Percentiles rank a stretch among this genome's conserved stretches.
Evolutionary conservation across 2,888 invertebrate genomes (phyloP).

Genomic region (Pseudococcus longispinus): DNA sequence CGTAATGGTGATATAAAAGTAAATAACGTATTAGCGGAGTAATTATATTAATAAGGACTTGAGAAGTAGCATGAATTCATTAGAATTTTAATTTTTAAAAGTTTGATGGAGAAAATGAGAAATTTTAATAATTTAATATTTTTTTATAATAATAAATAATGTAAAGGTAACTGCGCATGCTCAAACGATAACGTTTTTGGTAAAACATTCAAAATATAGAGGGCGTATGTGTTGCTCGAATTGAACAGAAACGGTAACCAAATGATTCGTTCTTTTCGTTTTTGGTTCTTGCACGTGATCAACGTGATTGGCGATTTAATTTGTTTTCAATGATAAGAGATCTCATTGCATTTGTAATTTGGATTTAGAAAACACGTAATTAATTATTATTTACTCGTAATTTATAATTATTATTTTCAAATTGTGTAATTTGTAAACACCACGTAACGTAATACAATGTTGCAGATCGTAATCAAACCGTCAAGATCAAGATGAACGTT

Average conservation of each 20-base stretch:
- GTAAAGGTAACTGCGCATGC: too few species aligned
- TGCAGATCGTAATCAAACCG: not conserved
- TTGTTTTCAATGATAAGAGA: not conserved
- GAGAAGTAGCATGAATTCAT: too few species aligned
- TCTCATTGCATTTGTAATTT: not conserved
- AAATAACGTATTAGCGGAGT: not conserved
- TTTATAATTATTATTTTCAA: not conserved
- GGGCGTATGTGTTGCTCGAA: too few species aligned
- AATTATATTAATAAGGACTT: not conserved
- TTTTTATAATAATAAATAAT: too few species aligned
- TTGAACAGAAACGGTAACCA: too few species aligned
- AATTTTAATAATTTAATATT: too few species aligned
- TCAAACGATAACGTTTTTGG: too few species aligned
- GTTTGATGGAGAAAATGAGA: too few species aligned
- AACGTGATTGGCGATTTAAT: not conserved
- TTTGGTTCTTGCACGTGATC: not conserved
- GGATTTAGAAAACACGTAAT: not conserved
- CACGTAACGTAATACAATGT: not conserved
- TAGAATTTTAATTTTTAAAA: too few species aligned
- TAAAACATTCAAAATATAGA: too few species aligned
- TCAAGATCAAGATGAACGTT: not conserved
- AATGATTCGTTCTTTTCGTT: too few species aligned
- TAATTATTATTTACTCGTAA: not conserved
- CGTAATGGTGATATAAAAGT: not conserved
- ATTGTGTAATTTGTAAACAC: not conserved